Conservation (phyloP, 2,888 invertebrate genomes). For the Linnaemya vulpina region DNA sequence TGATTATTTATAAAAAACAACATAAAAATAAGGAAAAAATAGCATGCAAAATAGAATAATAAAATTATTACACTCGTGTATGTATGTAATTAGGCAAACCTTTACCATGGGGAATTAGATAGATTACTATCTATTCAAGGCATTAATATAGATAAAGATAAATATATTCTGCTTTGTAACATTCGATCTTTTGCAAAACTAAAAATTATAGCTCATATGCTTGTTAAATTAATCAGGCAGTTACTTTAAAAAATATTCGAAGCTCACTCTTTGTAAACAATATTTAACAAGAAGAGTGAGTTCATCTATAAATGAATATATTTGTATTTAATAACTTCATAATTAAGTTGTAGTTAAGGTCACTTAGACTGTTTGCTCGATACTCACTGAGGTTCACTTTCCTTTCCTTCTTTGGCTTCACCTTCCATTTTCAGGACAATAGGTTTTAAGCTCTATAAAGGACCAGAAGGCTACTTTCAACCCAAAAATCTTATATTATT, state of each 20-base stretch:
- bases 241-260: constrained; percentile 9
- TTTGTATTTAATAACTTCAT: constrained; percentile 14
- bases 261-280: constrained; percentile 8
- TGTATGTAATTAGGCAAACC: neutral
- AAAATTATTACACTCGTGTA: neutral
- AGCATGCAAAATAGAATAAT: constrained; percentile 33
- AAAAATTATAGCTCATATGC: constrained; percentile 38
- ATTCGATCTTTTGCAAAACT: constrained; percentile 45
- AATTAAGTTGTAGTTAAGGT: neutral
- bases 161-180: constrained; percentile 1
- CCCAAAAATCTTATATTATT: constrained; percentile 43
- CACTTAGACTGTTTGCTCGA: constrained; percentile 11
- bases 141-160: neutral
- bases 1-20: neutral
- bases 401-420: constrained; percentile 64
- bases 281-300: constrained; percentile 2
- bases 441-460: constrained; percentile 31
- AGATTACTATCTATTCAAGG: constrained; percentile 7
- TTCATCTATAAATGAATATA: neutral
- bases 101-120: neutral
- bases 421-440: constrained; percentile 52
- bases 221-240: constrained; percentile 27
- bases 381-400: constrained; percentile 64
- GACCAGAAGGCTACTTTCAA: constrained; percentile 54
- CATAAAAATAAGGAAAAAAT: neutral